Evolutionary conservation across 2,113 vertebrate genomes (phyloP), one percentile per base, ranked within the genome.

Genomic region (Mormyrus iriodes): DNA sequence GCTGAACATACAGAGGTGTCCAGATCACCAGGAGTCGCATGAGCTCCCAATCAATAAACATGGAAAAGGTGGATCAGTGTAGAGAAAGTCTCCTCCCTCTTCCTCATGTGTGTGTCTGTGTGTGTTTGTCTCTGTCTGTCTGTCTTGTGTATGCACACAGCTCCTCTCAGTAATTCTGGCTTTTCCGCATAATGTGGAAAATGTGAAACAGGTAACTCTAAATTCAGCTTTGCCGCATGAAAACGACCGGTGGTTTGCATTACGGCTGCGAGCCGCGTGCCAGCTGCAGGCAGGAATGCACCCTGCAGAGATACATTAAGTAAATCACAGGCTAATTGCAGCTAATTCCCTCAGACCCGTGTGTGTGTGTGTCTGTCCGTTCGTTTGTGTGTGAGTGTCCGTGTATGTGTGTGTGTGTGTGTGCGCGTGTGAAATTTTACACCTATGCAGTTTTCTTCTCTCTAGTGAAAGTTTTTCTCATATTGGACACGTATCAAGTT

Each of bases 111-210:
- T 24, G 13, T 39, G 0, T 65, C 9, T 65, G n/a, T 61, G 3
- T 65, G 9, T 65, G 0, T 55, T 3, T 55, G 4, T 55, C 48
- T 49, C 17, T 58, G 53, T 58, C 4, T 58, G 58, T 65, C 7
- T 61, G 0, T 61, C 8, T 65, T 65, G 9, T 69, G n/a, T 65
- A 9, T 65, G 61, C n/a, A 12, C 61, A 27, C n/a, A 69, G 13
- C 85, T 86, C 12, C 13, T 31, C 48, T 86, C 27, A 1, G 48
- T 31, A 48, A 53, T 13, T 35, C n/a, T n/a, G 46, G 10, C 27
- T 55, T 24, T 12, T 58, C 82, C 27, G 7, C 53, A 12, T 8
- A 46, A 89, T 73, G 61, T 90, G 48, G 85, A 91, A 90, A 88
- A 88, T 86, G 46, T 46, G 55, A 84, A 55, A 39, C 46, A 13